phyloP scores from a whole-genome alignment of 2,888 invertebrate species.

The Eristalis pertinax region DNA sequence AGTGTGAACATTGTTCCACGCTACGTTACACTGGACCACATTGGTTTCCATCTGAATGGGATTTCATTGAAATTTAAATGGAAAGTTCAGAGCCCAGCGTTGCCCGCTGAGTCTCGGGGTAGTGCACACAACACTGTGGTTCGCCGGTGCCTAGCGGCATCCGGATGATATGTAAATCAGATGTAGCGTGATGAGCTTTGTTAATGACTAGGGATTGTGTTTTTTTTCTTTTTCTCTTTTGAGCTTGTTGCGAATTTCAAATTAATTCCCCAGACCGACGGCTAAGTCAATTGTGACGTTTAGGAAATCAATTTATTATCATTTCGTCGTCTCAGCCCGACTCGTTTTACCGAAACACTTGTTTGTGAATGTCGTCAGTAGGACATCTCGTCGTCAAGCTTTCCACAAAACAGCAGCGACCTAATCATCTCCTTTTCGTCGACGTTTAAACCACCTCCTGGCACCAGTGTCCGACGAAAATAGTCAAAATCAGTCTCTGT shows the following conservation, averaged over 20 bases:
- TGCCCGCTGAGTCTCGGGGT: background rate
- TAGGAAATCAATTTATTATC: too few species aligned
- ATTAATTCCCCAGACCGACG: too few species aligned
- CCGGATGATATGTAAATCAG: background rate
- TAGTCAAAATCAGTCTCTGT: too few species aligned
- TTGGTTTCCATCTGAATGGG: conserved; percentile 31
- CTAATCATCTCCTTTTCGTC: too few species aligned
- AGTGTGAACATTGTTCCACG: conserved; percentile 35
- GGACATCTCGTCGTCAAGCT: too few species aligned
- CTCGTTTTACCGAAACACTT: too few species aligned
- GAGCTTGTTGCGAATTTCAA: background rate
- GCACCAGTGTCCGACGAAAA: too few species aligned
- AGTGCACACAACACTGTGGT: background rate
- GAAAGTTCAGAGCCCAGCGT: conserved; percentile 37
- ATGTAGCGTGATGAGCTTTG: conserved; percentile 7
- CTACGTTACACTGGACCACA: conserved; percentile 45
- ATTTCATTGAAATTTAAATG: conserved; percentile 65
- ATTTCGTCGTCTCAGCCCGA: too few species aligned
- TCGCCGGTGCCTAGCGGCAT: background rate
- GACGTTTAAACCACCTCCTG: too few species aligned
- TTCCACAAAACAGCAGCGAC: too few species aligned
- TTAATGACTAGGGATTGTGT: conserved; percentile 9
- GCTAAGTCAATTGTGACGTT: too few species aligned
- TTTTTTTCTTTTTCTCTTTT: background rate
- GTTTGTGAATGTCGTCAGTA: too few species aligned